phyloP scores from a whole-genome alignment of 2,113 vertebrate species.

The Scatophagus argus region DNA sequence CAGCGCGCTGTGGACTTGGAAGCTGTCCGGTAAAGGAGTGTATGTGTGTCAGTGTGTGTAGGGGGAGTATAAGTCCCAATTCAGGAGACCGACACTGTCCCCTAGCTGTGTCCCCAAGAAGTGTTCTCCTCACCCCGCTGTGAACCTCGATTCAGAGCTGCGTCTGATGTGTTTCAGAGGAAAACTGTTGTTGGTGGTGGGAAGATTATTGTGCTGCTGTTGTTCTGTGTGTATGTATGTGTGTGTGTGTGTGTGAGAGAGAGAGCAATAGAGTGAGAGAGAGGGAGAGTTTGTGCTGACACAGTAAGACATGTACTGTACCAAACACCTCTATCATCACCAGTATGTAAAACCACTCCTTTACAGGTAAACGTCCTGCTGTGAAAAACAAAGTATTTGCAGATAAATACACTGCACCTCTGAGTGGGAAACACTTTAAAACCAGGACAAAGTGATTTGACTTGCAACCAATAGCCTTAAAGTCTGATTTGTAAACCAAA shows the following conservation, averaged over 20 bases:
- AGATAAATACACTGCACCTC: neutral
- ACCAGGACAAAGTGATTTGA: no score
- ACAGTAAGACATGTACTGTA: neutral
- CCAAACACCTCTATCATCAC: neutral
- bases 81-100: conserved; percentile 52
- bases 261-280: neutral
- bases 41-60: conserved; percentile 1
- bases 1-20: conserved; percentile 23
- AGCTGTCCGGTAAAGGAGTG: conserved; percentile 36
- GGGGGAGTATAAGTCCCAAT: conserved; percentile 36
- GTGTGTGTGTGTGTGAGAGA: neutral
- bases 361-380: neutral
- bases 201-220: conserved; percentile 53
- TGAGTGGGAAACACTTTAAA: neutral
- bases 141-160: conserved; percentile 57
- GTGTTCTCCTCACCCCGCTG: conserved; percentile 54
- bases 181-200: conserved; percentile 33
- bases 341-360: neutral
- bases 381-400: neutral
- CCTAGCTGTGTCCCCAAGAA: conserved; percentile 67
- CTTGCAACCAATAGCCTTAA: no score
- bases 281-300: neutral
- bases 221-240: neutral
- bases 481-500: no score
- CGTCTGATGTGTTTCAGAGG: conserved; percentile 61